Evolutionary conservation across 2,113 vertebrate genomes (phyloP).

Genomic region (Proterorhinus semilunaris): DNA sequence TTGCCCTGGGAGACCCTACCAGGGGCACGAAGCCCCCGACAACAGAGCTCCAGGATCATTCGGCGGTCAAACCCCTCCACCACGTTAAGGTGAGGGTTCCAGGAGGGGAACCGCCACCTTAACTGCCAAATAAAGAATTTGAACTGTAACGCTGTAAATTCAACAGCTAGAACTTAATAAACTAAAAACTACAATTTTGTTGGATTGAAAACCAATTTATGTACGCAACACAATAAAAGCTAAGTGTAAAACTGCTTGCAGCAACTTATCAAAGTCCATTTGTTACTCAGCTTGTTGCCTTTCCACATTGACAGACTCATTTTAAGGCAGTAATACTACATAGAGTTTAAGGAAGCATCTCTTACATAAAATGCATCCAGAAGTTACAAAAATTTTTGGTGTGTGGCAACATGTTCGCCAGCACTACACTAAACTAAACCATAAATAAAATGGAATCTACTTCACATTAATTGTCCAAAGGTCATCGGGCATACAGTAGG

Average conservation of each 20-base stretch:
- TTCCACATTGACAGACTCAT: conserved; percentile 18
- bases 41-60: too few species aligned
- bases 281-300: conserved; percentile 17
- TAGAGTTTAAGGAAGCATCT: neutral
- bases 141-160: neutral
- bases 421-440: neutral
- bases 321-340: conserved; percentile 24
- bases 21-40: too few species aligned
- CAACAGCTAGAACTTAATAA: neutral
- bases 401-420: conserved; percentile 34
- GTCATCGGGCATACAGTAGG: too few species aligned
- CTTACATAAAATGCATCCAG: too few species aligned
- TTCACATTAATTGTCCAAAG: too few species aligned
- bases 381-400: conserved; percentile 17
- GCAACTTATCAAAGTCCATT: conserved; percentile 28
- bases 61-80: too few species aligned
- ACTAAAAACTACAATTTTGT: neutral
- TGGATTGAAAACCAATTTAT: neutral
- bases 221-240: neutral
- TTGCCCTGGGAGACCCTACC: too few species aligned
- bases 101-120: too few species aligned
- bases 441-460: too few species aligned
- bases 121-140: conserved; percentile 37
- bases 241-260: conserved; percentile 17
- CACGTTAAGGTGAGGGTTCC: too few species aligned